Conservation (phyloP, 2,797 vertebrate genomes). For the Gouania willdenowi region DNA sequence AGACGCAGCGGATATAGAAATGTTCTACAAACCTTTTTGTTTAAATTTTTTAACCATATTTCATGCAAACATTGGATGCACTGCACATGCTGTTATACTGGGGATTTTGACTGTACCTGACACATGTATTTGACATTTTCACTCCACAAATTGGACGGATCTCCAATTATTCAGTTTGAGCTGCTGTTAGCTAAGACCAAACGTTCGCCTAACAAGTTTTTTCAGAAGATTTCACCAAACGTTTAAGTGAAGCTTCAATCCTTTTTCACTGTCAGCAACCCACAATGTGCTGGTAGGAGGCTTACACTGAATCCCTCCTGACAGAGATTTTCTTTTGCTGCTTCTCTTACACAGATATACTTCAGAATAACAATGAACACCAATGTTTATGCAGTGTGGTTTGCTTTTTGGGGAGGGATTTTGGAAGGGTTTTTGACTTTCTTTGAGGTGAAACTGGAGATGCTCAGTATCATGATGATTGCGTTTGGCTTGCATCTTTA, state of each 20-base stretch:
- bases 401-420: not conserved
- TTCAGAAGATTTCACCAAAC: conserved; percentile 1
- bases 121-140: conserved; percentile 32
- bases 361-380: conserved; percentile 47
- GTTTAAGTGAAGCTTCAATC: conserved; percentile 22
- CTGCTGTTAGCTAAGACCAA: conserved; percentile 3
- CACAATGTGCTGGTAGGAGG: conserved; percentile 21
- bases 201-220: conserved; percentile 17
- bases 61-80: conserved; percentile 18
- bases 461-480: not conserved
- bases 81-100: conserved; percentile 24
- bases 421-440: conserved; percentile 1
- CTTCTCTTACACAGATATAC: conserved; percentile 21
- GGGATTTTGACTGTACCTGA: conserved; percentile 22
- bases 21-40: too few relatives aligned
- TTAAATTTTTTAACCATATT: too few relatives aligned
- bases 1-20: too few relatives aligned
- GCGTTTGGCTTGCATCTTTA: conserved; percentile 6
- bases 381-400: conserved; percentile 10
- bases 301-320: conserved; percentile 7
- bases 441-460: not conserved
- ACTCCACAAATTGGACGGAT: conserved; percentile 29
- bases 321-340: conserved; percentile 16
- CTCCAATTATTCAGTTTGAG: conserved; percentile 44
- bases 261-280: conserved; percentile 15